phyloP scores from a whole-genome alignment of 2,888 invertebrate genomes.

The Heliconius aoede region DNA sequence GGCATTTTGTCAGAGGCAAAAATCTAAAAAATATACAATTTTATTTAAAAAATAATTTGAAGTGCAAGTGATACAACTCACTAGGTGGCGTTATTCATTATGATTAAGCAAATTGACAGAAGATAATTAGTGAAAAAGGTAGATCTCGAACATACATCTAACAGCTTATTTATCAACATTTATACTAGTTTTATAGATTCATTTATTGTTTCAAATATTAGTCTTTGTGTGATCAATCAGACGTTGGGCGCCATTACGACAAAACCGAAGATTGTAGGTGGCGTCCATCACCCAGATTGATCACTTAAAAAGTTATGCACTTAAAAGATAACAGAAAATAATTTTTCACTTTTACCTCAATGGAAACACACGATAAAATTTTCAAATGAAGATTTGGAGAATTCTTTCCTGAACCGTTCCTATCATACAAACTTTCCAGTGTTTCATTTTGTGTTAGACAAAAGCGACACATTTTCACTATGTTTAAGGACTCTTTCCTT shows the following conservation, averaged over 20 bases:
- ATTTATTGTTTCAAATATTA: background rate
- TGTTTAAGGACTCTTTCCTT: conserved; percentile 84
- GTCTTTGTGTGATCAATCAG: conserved; percentile 30
- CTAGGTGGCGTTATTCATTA: conserved; percentile 51
- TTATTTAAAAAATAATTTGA: conserved; percentile 5
- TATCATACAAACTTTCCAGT: conserved; percentile 87
- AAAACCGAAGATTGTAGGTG: conserved; percentile 46
- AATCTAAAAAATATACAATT: conserved; percentile 67
- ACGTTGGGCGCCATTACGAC: conserved; percentile 49
- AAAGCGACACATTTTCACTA: conserved; percentile 88
- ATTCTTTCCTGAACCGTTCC: conserved; percentile 81
- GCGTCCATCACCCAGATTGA: conserved; percentile 47
- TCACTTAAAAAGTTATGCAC: background rate
- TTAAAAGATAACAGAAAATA: conserved; percentile 10
- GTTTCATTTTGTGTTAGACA: conserved; percentile 86
- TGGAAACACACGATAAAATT: conserved; percentile 89
- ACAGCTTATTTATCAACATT: background rate
- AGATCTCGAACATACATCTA: background rate
- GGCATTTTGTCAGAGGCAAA: conserved; percentile 90
- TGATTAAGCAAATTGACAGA: conserved; percentile 26
- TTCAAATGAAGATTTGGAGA: conserved; percentile 87
- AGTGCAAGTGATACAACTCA: conserved; percentile 14
- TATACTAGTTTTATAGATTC: background rate
- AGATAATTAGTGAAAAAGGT: conserved; percentile 1
- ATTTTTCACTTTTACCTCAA: conserved; percentile 85